phyloP scores from a whole-genome alignment of 2,113 vertebrate genomes.

The Sitta europaea region DNA sequence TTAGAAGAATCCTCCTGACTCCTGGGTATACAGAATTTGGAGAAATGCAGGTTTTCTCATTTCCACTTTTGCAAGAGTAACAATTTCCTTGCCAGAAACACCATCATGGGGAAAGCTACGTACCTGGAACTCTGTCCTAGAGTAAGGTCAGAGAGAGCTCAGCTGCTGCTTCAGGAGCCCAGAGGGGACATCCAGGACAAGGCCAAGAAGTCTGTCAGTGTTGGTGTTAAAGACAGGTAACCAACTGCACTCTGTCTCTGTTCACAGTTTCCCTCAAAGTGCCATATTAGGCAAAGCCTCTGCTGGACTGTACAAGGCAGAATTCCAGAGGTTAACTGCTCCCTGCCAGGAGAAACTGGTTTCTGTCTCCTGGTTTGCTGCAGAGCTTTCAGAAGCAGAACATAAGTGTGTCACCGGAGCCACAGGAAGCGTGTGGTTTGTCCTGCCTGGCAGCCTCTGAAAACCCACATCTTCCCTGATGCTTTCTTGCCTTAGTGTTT shows the following conservation, averaged over 20 bases:
- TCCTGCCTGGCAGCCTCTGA: background rate
- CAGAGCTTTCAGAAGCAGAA: background rate
- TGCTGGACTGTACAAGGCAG: background rate
- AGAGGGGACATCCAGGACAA: background rate
- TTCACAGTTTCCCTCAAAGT: background rate
- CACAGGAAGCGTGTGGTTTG: background rate
- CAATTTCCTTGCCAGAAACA: conserved; percentile 9
- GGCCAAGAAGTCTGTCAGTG: background rate
- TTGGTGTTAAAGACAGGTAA: background rate
- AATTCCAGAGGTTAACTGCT: background rate
- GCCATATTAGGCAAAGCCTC: background rate
- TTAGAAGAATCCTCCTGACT: background rate
- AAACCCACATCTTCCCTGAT: background rate
- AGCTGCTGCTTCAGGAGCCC: background rate
- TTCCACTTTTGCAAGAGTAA: conserved; percentile 5
- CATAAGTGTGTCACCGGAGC: background rate
- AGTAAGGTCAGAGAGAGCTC: background rate
- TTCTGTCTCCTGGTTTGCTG: background rate
- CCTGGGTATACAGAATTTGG: background rate
- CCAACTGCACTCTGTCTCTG: background rate
- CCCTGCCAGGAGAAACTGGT: background rate
- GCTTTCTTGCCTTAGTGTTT: background rate
- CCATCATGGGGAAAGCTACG: background rate
- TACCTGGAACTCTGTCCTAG: background rate
- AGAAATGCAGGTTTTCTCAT: conserved; percentile 31